phyloP scores from a whole-genome alignment of 2,888 invertebrate genomes.

The Syrista parreyssii region DNA sequence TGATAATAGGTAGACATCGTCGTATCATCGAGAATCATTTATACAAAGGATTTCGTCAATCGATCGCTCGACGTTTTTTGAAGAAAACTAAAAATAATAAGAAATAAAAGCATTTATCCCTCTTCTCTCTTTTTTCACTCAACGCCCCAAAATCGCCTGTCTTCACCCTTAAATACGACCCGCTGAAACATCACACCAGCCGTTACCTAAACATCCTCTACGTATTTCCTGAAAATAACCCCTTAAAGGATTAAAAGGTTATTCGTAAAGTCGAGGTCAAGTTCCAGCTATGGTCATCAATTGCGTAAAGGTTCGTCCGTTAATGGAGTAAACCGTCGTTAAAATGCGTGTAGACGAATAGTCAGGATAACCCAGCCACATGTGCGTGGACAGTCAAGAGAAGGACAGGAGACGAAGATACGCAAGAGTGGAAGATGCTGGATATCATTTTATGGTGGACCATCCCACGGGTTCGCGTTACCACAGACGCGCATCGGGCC shows the following conservation, averaged over 20 bases:
- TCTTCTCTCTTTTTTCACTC: background rate
- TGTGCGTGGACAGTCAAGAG: background rate
- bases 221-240: background rate
- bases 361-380: background rate
- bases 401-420: background rate
- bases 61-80: background rate
- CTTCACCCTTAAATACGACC: background rate
- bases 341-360: constrained; percentile 35
- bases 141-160: background rate
- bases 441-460: constrained; percentile 2
- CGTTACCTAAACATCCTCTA: background rate
- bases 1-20: background rate
- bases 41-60: background rate
- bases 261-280: background rate
- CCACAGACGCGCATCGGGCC: constrained; percentile 39
- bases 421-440: background rate
- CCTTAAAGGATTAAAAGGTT: background rate
- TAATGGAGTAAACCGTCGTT: constrained; percentile 63
- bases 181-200: background rate
- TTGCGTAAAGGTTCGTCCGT: constrained; percentile 42
- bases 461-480: constrained; percentile 58
- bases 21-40: background rate
- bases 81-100: background rate
- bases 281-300: background rate
- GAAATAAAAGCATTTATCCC: background rate